These are phyloP conservation scores for Laupala kohalensis DNA, from an alignment of 1,140 invertebrate genomes.

Conservation along the genomic window DNA sequence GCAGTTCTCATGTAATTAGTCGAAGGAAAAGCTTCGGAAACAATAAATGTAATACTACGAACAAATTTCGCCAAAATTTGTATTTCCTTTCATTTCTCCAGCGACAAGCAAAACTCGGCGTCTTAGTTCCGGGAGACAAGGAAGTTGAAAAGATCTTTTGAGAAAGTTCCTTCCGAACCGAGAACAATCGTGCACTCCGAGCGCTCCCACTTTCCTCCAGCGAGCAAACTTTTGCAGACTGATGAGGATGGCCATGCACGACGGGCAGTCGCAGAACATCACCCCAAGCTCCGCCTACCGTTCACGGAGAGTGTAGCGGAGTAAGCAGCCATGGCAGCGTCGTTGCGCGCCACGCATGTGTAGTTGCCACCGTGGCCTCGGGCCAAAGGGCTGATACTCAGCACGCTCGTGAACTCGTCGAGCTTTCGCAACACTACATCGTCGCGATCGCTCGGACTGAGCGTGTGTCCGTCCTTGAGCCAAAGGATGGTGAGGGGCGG, in stretches of 20 bases:
- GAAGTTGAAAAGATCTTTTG: too few species aligned
- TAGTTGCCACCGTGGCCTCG: constrained; percentile 36
- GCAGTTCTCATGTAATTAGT: too few species aligned
- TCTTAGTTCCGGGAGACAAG: too few species aligned
- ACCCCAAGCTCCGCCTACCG: constrained; percentile 24
- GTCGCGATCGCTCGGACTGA: background rate
- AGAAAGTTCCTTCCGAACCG: too few species aligned
- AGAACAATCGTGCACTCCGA: too few species aligned
- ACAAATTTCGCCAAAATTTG: too few species aligned
- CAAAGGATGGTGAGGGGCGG: constrained; percentile 35
- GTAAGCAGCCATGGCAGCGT: constrained; percentile 31
- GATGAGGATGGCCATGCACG: too few species aligned
- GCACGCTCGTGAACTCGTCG: constrained; percentile 23
- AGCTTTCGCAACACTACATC: constrained; percentile 18
- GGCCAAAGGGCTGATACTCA: constrained; percentile 24
- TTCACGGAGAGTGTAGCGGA: constrained; percentile 36
- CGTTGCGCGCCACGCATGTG: constrained; percentile 38
- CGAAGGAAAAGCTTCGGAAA: too few species aligned
- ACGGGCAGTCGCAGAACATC: background rate
- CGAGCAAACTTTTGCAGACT: background rate
- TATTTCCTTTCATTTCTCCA: too few species aligned
- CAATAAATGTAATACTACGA: too few species aligned
- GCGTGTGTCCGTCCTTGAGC: constrained; percentile 30
- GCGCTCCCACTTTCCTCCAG: background rate
- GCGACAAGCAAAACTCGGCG: too few species aligned